A percentile compares a stretch with the other conserved stretches of the same genome.
Conservation (phyloP, 2,113 vertebrate species). For the Sorex fumeus region DNA sequence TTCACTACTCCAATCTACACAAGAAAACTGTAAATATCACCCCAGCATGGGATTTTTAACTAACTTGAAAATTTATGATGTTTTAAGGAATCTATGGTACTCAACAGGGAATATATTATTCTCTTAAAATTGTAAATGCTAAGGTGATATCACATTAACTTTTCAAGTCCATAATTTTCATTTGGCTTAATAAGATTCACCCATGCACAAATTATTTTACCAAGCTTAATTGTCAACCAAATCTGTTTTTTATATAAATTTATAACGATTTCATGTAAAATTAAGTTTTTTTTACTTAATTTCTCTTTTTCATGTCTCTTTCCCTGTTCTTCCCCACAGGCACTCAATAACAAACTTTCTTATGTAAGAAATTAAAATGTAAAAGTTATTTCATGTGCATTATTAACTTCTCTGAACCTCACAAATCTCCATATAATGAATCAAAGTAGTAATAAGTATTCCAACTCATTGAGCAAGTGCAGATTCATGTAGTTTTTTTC, state of each 20-base stretch:
- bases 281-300: constrained; percentile 20
- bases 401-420: neutral
- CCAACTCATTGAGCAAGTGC: neutral
- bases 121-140: neutral
- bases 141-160: neutral
- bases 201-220: neutral
- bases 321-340: neutral
- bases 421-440: neutral
- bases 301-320: neutral
- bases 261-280: neutral
- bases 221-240: neutral
- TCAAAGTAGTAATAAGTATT: neutral
- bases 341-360: neutral
- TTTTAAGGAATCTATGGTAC: neutral
- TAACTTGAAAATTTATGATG: neutral
- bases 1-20: neutral
- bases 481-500: too few species aligned
- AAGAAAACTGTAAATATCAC: neutral
- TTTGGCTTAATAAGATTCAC: neutral
- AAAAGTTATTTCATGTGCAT: neutral
- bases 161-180: neutral
- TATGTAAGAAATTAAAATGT: neutral
- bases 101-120: neutral
- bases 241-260: neutral
- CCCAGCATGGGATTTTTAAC: neutral